phyloP scores from a whole-genome alignment of 2,888 invertebrate species.

The Athalia cordata region DNA sequence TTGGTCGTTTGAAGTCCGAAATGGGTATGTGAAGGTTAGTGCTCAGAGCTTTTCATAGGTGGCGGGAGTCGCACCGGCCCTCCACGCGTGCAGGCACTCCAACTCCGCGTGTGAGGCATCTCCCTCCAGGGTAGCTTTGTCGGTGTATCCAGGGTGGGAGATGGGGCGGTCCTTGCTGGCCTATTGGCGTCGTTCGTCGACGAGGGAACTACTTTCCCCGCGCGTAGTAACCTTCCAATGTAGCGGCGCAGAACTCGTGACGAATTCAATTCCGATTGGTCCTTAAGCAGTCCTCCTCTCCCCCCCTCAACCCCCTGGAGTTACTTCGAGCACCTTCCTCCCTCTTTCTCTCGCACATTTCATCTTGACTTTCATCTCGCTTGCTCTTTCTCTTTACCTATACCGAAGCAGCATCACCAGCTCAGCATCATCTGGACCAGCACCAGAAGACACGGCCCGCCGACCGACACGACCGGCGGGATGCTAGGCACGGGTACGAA shows the following conservation, averaged over 20 bases:
- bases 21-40: slow-evolving; percentile 74
- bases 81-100: slow-evolving; percentile 50
- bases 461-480: slow-evolving; percentile 39
- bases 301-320: slow-evolving; percentile 24
- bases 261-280: slow-evolving; percentile 80
- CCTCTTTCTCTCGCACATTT: slow-evolving; percentile 45
- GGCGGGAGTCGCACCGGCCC: slow-evolving; percentile 62
- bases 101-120: slow-evolving; percentile 39
- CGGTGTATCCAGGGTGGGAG: slow-evolving; percentile 52
- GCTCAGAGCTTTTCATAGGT: slow-evolving; percentile 73
- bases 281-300: slow-evolving; percentile 69
- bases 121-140: slow-evolving; percentile 50
- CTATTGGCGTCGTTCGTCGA: slow-evolving; percentile 67
- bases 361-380: slow-evolving; percentile 22
- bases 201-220: slow-evolving; percentile 68
- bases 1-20: slow-evolving; percentile 76
- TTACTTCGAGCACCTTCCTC: slow-evolving; percentile 33
- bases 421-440: background rate
- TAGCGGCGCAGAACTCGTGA: slow-evolving; percentile 73
- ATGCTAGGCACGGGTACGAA: slow-evolving; percentile 58
- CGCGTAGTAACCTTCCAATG: slow-evolving; percentile 66
- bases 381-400: slow-evolving; percentile 50
- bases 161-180: slow-evolving; percentile 65
- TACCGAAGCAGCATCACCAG: slow-evolving; percentile 49
- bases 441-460: slow-evolving; percentile 14